phyloP scores from a whole-genome alignment of 2,113 vertebrate genomes.

The Eleginops maclovinus region DNA sequence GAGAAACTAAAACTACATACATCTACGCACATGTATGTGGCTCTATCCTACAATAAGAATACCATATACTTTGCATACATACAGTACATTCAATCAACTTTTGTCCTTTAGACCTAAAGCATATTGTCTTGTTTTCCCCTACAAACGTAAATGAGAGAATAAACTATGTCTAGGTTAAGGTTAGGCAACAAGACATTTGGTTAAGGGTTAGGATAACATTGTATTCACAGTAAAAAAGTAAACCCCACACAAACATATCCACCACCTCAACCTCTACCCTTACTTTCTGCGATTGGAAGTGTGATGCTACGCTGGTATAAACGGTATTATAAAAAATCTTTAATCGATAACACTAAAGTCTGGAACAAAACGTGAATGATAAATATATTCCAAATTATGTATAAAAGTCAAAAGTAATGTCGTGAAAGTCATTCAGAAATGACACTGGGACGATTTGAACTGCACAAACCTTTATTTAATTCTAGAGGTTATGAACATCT shows the following conservation, averaged over 20 bases:
- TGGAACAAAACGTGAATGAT: background rate
- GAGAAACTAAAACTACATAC: background rate
- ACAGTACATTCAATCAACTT: no score
- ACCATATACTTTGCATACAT: no score
- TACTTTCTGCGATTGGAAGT: background rate
- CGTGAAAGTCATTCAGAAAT: constrained; percentile 10
- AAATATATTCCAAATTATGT: background rate
- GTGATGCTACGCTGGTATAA: background rate
- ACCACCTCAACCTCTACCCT: background rate
- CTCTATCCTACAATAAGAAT: background rate
- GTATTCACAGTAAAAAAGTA: background rate
- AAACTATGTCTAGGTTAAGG: background rate
- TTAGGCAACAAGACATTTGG: background rate
- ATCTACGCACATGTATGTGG: background rate
- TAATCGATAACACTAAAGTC: background rate
- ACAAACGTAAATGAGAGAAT: background rate
- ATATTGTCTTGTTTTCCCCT: no score
- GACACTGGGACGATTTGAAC: background rate
- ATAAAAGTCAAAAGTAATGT: background rate
- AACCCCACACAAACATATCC: background rate
- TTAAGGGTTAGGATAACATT: background rate
- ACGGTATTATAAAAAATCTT: background rate
- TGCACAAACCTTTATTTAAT: constrained; percentile 48
- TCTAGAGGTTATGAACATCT: constrained; percentile 21
- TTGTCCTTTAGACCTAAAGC: no score